Conservation (phyloP, 2,888 invertebrate genomes). For the Tachina fera region DNA sequence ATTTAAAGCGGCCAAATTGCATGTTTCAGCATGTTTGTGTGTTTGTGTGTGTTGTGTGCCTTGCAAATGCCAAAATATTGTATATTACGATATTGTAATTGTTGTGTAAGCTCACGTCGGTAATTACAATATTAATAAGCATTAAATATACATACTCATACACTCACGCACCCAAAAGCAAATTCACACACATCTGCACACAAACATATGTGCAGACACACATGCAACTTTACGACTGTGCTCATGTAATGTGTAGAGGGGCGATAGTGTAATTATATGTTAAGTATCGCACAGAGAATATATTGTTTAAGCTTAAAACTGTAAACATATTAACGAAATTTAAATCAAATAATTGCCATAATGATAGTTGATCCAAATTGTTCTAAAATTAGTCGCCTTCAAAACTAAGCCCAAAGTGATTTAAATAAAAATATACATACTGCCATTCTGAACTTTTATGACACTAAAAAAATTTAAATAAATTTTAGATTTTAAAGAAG, state of each 20-base stretch:
- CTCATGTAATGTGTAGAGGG: neutral
- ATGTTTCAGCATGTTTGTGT: neutral
- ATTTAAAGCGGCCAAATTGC: neutral
- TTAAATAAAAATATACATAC: too few species aligned
- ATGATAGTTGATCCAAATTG: neutral
- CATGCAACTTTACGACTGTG: constrained; percentile 16
- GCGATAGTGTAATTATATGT: constrained; percentile 44
- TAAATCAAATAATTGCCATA: neutral
- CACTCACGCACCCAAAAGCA: neutral
- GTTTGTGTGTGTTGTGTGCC: neutral
- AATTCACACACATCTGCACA: neutral
- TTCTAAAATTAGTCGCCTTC: neutral
- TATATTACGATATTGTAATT: constrained; percentile 59
- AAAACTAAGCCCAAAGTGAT: too few species aligned
- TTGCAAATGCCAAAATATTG: constrained; percentile 25
- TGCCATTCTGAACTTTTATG: too few species aligned
- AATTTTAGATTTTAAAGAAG: too few species aligned
- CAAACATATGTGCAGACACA: neutral
- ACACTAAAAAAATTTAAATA: too few species aligned
- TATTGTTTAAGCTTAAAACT: constrained; percentile 7
- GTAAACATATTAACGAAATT: constrained; percentile 5
- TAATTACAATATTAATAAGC: constrained; percentile 65
- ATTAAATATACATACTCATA: constrained; percentile 20
- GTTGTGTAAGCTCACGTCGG: constrained; percentile 63
- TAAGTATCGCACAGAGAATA: constrained; percentile 29